A percentile compares a stretch with the other conserved stretches of the same genome.
These are phyloP conservation scores for Cryptotis parvus DNA, from an alignment of 2,113 vertebrate species.

Conservation along the genomic window DNA sequence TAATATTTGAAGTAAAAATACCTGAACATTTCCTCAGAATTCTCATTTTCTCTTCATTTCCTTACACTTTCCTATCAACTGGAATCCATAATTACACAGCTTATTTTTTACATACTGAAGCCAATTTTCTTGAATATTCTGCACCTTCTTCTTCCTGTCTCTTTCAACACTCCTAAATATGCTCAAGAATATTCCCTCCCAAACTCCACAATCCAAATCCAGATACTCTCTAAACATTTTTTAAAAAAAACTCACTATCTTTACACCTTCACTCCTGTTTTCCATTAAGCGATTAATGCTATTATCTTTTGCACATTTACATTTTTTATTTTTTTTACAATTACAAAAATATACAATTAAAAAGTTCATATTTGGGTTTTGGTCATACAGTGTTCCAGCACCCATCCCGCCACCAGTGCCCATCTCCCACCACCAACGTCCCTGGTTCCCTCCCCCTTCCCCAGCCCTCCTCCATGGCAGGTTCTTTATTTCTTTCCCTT, in stretches of 20 bases:
- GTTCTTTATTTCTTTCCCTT: too few species aligned
- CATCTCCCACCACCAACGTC: too few species aligned
- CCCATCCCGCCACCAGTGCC: too few species aligned
- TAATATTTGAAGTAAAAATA: not conserved
- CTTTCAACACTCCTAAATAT: not conserved
- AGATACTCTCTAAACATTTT: not conserved
- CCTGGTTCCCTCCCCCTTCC: too few species aligned
- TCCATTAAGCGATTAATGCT: slow-evolving; percentile 28
- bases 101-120: not conserved
- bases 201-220: not conserved
- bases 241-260: not conserved
- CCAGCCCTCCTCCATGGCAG: too few species aligned
- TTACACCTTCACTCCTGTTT: not conserved
- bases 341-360: too few species aligned
- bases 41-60: not conserved
- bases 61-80: not conserved
- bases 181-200: too few species aligned
- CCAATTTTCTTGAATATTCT: not conserved
- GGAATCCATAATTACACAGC: not conserved
- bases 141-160: not conserved
- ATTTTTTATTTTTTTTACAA: too few species aligned
- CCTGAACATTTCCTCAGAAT: not conserved
- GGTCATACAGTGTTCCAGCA: too few species aligned
- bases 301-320: slow-evolving; percentile 10
- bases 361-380: too few species aligned